Percentiles rank a stretch among this genome's conserved stretches.
phyloP scores from a whole-genome alignment of 2,888 invertebrate genomes.

The Epiblema foenella region DNA sequence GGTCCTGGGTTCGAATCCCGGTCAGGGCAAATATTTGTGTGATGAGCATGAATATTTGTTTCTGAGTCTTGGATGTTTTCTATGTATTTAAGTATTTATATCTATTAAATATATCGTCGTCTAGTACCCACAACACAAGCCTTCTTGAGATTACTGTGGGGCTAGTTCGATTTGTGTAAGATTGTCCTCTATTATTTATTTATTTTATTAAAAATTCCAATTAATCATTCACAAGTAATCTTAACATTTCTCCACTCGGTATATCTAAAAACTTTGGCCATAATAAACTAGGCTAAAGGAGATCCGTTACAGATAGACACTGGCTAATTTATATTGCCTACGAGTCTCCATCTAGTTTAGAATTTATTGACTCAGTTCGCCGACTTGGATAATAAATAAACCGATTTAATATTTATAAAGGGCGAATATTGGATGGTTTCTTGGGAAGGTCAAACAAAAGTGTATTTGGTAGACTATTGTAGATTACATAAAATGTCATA shows the following conservation, averaged over 20 bases:
- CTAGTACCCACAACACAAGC: too few species aligned
- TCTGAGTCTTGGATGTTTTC: too few species aligned
- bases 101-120: too few species aligned
- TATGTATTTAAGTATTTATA: too few species aligned
- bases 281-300: neutral
- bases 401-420: constrained; percentile 34
- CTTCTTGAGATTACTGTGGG: too few species aligned
- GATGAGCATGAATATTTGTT: too few species aligned
- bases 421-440: neutral
- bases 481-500: neutral
- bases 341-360: constrained; percentile 20
- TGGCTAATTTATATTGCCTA: constrained; percentile 32
- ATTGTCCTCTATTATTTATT: too few species aligned
- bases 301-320: constrained; percentile 15
- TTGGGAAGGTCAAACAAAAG: neutral
- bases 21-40: too few species aligned
- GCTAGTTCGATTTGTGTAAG: too few species aligned
- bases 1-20: too few species aligned
- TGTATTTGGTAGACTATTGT: neutral
- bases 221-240: neutral
- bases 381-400: constrained; percentile 21
- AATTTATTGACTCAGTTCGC: constrained; percentile 31
- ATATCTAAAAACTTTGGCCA: neutral
- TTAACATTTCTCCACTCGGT: neutral
- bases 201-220: too few species aligned